Percentiles rank a stretch among this genome's conserved stretches.
Evolutionary conservation across 2,797 vertebrate species (phyloP).

Genomic region (Kryptopterus vitreolus): DNA sequence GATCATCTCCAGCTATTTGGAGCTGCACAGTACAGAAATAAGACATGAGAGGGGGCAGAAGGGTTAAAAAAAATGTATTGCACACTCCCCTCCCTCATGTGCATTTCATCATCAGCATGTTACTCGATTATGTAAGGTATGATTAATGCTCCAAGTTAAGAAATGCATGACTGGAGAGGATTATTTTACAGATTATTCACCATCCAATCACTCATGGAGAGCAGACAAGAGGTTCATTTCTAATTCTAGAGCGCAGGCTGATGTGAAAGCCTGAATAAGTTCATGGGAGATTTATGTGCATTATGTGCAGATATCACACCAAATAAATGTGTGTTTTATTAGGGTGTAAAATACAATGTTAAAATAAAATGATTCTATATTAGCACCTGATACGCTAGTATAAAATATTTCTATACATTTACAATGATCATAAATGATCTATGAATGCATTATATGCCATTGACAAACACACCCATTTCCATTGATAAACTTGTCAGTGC

Average conservation of each 20-base stretch:
- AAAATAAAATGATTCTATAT: neutral
- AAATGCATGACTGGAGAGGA: constrained; percentile 36
- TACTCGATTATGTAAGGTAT: constrained; percentile 49
- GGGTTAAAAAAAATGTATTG: constrained; percentile 1
- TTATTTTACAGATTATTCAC: constrained; percentile 52
- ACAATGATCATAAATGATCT: neutral
- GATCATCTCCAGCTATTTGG: constrained; percentile 40
- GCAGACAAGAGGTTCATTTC: constrained; percentile 40
- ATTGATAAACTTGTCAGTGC: neutral
- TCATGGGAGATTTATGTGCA: constrained; percentile 42
- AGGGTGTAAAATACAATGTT: no score
- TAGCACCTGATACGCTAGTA: neutral
- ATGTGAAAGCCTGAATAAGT: constrained; percentile 30
- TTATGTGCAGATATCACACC: no score
- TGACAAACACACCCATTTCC: neutral
- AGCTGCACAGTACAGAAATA: constrained; percentile 31
- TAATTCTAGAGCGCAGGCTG: constrained; percentile 30
- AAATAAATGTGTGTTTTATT: no score
- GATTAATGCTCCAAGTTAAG: constrained; percentile 44
- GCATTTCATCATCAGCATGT: constrained; percentile 26
- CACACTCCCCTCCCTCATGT: constrained; percentile 9
- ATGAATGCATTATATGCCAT: neutral
- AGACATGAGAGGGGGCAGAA: neutral
- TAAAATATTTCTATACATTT: neutral
- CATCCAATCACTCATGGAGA: constrained; percentile 40